A percentile compares a stretch with the other conserved stretches of the same genome.
Evolutionary conservation across 2,113 vertebrate species (phyloP).

Genomic region (Planiliza haematocheilus): DNA sequence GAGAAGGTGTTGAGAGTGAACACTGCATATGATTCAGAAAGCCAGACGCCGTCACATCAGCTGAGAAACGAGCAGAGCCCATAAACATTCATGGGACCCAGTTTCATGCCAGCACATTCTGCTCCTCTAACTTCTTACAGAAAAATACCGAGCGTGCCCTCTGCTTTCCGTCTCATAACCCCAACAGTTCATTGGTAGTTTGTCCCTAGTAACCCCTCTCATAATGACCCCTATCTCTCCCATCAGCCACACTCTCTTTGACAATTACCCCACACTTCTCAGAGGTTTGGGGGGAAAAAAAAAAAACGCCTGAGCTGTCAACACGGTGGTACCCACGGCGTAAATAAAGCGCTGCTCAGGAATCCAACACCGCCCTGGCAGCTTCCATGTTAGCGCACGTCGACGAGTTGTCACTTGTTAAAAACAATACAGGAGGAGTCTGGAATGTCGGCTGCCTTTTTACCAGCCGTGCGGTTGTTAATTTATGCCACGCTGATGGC

Average conservation of each 20-base stretch:
- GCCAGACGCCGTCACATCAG: conserved; percentile 31
- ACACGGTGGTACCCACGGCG: conserved; percentile 50
- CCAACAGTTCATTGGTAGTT: conserved; percentile 18
- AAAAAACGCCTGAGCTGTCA: conserved; percentile 69
- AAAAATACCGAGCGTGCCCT: conserved; percentile 42
- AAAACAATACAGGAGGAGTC: conserved; percentile 70
- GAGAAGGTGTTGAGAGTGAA: conserved; percentile 48
- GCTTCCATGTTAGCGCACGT: conserved; percentile 49
- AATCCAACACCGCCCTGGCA: conserved; percentile 72
- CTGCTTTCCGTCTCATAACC: conserved; percentile 8
- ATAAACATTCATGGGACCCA: conserved; percentile 43
- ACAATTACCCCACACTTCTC: conserved; percentile 46
- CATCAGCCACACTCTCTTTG: conserved; percentile 48
- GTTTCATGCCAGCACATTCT: conserved; percentile 47
- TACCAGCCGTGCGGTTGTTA: conserved; percentile 49
- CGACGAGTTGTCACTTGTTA: conserved; percentile 77
- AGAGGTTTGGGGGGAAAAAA: neutral
- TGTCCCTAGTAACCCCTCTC: conserved; percentile 23
- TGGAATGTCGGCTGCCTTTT: conserved; percentile 66
- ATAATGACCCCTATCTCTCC: conserved; percentile 50
- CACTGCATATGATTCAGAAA: conserved; percentile 40
- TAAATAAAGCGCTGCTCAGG: conserved; percentile 66
- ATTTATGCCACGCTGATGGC: conserved; percentile 65
- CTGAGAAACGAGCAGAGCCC: conserved; percentile 32
- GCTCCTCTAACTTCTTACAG: neutral